Evolutionary conservation across 2,888 invertebrate genomes (phyloP), one percentile per base, ranked within the genome.

Genomic region (Blera fallax): DNA sequence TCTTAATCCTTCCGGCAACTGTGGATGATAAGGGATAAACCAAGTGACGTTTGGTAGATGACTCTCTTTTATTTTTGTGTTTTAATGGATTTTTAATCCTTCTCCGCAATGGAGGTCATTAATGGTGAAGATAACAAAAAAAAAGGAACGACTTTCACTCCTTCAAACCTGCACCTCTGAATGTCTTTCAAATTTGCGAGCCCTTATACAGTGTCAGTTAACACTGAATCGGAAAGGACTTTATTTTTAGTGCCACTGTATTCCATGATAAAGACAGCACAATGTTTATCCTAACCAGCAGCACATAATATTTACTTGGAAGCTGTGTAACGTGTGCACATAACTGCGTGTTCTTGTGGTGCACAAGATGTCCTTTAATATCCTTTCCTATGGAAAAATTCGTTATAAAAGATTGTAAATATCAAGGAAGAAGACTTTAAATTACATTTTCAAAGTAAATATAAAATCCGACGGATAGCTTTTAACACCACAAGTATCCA

Each of bases 291-390:
- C 34, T 18, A 56, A 56, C 34, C 34, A 56, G 34, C 34, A 29
- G 32, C 27, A 18, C 8, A 10, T 27, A 27, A 54, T 32, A 32
- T n/a, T 32, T 32, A 54, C 54, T 32, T 32, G 32, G 1, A 32
- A 54, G 16, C 29, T 54, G 29, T 54, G 54, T 54, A 54, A 54
- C 54, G 16, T 54, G 54, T 54, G 54, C 54, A 54, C 29, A 54
- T 54, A 54, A 54, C 32, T 54, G 54, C 32, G 32, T 8, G 16
- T 54, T 54, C 54, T 16, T 54, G 29, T 54, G 54, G 32, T 16
- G 16, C 54, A 32, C 29, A 54, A 29, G 14, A 29, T 54, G 29
- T 54, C 54, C 54, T 54, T 54, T 32, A 54, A 54, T 32, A 29
- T 54, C 54, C 2, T 50, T 1, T 6, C n/a, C n/a, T 24, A 27